A percentile compares a stretch with the other conserved stretches of the same genome.
Conservation (phyloP, 2,888 invertebrate species). For the Thumatha senex region DNA sequence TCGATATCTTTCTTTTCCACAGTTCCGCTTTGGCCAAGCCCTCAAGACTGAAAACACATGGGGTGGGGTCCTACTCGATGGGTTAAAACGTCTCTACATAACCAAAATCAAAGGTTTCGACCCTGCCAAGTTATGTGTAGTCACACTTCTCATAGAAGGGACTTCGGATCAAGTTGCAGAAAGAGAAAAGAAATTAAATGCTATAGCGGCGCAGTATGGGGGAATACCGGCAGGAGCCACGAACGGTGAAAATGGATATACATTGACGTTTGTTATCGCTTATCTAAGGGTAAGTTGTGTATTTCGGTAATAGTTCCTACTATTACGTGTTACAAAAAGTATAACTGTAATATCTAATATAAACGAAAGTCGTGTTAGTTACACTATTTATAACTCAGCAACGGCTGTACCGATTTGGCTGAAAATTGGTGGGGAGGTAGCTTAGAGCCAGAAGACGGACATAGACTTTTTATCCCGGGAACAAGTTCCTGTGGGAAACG, state of each 20-base stretch:
- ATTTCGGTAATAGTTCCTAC: too few species aligned
- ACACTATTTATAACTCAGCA: too few species aligned
- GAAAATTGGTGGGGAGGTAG: too few species aligned
- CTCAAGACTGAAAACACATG: conserved; percentile 85
- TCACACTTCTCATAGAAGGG: conserved; percentile 97
- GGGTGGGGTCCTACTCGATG: conserved; percentile 88
- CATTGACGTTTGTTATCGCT: conserved; percentile 98
- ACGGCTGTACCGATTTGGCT: too few species aligned
- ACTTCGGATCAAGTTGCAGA: conserved; percentile 86
- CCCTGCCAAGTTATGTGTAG: conserved; percentile 91
- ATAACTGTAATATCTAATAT: too few species aligned
- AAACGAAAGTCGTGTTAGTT: too few species aligned
- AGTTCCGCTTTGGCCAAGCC: conserved; percentile 96
- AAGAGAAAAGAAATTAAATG: conserved; percentile 86
- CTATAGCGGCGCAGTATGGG: conserved; percentile 88
- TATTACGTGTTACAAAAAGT: too few species aligned
- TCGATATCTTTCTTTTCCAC: conserved; percentile 7
- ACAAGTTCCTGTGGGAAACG: too few species aligned
- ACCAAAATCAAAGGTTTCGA: conserved; percentile 95
- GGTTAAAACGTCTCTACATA: conserved; percentile 93
- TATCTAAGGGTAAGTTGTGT: conserved; percentile 91
- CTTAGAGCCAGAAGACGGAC: too few species aligned
- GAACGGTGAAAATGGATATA: conserved; percentile 98
- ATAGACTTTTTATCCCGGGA: too few species aligned
- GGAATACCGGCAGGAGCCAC: conserved; percentile 96